phyloP scores from a whole-genome alignment of 30 jellyfish, hydroid and myxozoan species.

The Calvadosia cruxmelitensis region DNA sequence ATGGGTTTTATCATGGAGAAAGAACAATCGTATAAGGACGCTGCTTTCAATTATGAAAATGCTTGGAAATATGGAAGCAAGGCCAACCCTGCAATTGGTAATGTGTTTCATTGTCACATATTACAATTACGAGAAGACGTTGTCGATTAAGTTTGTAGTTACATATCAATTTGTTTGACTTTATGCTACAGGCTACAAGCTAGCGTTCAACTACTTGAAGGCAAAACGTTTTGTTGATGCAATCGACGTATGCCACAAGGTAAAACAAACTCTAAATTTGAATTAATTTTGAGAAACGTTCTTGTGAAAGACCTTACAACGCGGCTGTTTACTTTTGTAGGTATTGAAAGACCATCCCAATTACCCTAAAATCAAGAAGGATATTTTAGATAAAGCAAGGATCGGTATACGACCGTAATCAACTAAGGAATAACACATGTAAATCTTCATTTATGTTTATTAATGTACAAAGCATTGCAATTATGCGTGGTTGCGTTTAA shows the following conservation, averaged over 20 bases:
- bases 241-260: slow-evolving; percentile 90
- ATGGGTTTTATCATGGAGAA: slow-evolving; percentile 96
- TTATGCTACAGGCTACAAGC: slow-evolving; percentile 57
- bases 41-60: slow-evolving; percentile 79
- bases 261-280: too few relatives aligned
- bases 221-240: slow-evolving; percentile 93
- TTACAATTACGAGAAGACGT: too few relatives aligned
- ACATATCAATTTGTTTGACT: too few relatives aligned
- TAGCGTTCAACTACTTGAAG: slow-evolving; percentile 82
- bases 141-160: too few relatives aligned
- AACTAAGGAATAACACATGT: too few relatives aligned
- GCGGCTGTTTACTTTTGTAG: too few relatives aligned
- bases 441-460: too few relatives aligned
- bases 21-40: slow-evolving; percentile 91
- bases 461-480: too few relatives aligned
- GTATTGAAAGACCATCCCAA: slow-evolving; percentile 77
- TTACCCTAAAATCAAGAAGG: slow-evolving; percentile 80
- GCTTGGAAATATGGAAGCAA: slow-evolving; percentile 94
- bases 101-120: too few relatives aligned
- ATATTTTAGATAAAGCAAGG: slow-evolving; percentile 90
- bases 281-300: too few relatives aligned
- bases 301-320: too few relatives aligned
- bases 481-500: too few relatives aligned
- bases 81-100: slow-evolving; percentile 95
- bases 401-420: slow-evolving; percentile 42